phyloP scores from a whole-genome alignment of 2,113 vertebrate species.

The Acinonyx jubatus region DNA sequence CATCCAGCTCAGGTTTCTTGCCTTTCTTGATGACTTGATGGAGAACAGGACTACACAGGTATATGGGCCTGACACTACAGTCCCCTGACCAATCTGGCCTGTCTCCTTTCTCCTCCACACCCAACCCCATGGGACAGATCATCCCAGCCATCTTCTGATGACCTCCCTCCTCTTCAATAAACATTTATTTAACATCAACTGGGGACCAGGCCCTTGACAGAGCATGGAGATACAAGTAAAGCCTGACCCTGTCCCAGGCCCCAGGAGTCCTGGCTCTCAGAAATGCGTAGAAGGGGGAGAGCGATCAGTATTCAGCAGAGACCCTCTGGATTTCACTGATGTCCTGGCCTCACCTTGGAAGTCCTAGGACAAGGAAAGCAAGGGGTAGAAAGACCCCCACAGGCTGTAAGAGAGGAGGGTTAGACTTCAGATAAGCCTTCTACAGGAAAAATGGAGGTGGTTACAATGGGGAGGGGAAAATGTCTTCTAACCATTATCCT shows the following conservation, averaged over 20 bases:
- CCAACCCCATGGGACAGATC: background rate
- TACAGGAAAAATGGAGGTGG: background rate
- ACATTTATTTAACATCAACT: conserved; percentile 36
- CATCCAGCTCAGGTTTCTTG: conserved; percentile 51
- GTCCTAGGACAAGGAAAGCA: background rate
- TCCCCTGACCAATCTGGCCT: background rate
- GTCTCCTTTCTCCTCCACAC: background rate
- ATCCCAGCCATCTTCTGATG: background rate
- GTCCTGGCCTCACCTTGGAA: background rate
- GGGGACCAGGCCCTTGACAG: background rate
- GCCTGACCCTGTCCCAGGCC: background rate
- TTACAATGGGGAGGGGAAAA: background rate
- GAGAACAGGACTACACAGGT: background rate
- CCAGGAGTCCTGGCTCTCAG: background rate
- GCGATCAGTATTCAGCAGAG: background rate
- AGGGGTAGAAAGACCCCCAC: background rate
- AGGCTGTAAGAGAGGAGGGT: background rate
- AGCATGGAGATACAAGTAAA: background rate
- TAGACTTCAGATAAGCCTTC: background rate
- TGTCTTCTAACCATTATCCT: background rate
- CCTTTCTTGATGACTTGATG: conserved; percentile 26
- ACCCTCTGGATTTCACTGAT: background rate
- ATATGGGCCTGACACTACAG: background rate
- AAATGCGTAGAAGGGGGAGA: background rate
- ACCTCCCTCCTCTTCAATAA: conserved; percentile 24